Base-by-base conservation (phyloP, 1,140 invertebrate genomes). In the Adoxophyes honmai region DNA sequence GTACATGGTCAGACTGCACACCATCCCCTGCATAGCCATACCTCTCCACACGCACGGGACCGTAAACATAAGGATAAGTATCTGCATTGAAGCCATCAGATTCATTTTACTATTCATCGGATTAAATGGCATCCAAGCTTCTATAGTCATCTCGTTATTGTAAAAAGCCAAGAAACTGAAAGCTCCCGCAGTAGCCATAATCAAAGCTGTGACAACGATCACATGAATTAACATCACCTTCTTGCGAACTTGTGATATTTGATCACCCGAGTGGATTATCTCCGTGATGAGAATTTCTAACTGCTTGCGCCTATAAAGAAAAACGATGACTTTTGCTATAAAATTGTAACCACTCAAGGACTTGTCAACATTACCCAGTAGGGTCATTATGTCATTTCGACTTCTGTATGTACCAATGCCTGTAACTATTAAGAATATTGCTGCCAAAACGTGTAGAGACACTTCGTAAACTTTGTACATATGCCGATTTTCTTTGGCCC, bases 71-170 rank as follows among this genome's bases (percentile, higher is more conserved):
- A 70, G 13, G 0, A 71, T 73, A 16, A 75, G 18, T 52, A 87
- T 74, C 64, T 84, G 74, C 9, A 54, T 18, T 2, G 73, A 69
- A 10, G 74, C 7, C 8, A 81, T 52, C 9, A 77, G 69, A 35
- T 70, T 72, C 58, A 67, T 75, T 38, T 56, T 56, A 42, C 64
- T 76, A 57, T 82, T 67, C 5, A 62, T 44, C 1, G 70, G 70
- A 48, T 87, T 70, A 54, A 87, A 87, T 7, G 84, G 84, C 60
- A 87, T 63, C 81, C 81, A 87, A 1, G 76, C 70, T 48, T 80
- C 81, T 0, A 82, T 59, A 0, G 68, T 60, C 67, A 87, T 67
- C 39, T 80, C 79, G 28, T 69, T 66, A 54, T 80, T 71, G 4
- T 71, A 62, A n/a, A 71, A 36, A 48, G 75, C 68, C 10, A 78